A percentile compares a stretch with the other conserved stretches of the same genome.
These are phyloP conservation scores for Pogonus chalceus DNA, from an alignment of 1,140 invertebrate genomes.

Conservation along the genomic window DNA sequence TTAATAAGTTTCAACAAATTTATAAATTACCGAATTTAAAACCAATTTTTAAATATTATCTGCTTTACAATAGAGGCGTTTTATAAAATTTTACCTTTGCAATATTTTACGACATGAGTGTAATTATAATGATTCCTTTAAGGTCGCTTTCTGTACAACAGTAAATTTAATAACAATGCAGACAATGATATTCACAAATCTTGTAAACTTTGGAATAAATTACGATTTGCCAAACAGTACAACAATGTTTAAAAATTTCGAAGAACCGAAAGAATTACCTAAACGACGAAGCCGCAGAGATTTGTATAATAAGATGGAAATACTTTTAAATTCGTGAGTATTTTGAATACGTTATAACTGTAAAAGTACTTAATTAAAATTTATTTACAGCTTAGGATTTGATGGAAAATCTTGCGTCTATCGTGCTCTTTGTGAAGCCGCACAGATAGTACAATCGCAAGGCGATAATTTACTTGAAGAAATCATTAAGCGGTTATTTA, in stretches of 20 bases:
- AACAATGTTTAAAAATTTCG: slow-evolving; percentile 40
- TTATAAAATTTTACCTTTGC: too few relatives aligned
- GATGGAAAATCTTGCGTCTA: slow-evolving; percentile 59
- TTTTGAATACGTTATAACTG: not conserved
- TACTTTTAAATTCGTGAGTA: slow-evolving; percentile 58
- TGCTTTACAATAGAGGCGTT: too few relatives aligned
- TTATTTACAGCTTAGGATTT: slow-evolving; percentile 41
- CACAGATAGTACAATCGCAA: slow-evolving; percentile 48
- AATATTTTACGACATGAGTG: too few relatives aligned
- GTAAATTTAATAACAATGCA: slow-evolving; percentile 25
- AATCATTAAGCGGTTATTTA: slow-evolving; percentile 57
- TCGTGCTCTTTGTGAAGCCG: slow-evolving; percentile 62
- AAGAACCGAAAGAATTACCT: slow-evolving; percentile 30
- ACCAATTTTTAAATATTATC: too few relatives aligned
- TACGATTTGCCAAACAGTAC: slow-evolving; percentile 62
- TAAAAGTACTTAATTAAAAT: slow-evolving; percentile 11
- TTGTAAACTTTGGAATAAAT: slow-evolving; percentile 63
- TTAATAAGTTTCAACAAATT: too few relatives aligned
- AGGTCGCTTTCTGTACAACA: slow-evolving; percentile 22
- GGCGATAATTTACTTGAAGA: slow-evolving; percentile 57
- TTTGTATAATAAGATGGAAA: slow-evolving; percentile 55
- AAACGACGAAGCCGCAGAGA: slow-evolving; percentile 45
- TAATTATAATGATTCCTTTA: slow-evolving; percentile 11
- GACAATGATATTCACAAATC: slow-evolving; percentile 51
- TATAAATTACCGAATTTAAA: too few relatives aligned